Evolutionary conservation across 2,113 vertebrate species (phyloP), one percentile per base, ranked within the genome.

Genomic region (Chascanopsetta lugubris): DNA sequence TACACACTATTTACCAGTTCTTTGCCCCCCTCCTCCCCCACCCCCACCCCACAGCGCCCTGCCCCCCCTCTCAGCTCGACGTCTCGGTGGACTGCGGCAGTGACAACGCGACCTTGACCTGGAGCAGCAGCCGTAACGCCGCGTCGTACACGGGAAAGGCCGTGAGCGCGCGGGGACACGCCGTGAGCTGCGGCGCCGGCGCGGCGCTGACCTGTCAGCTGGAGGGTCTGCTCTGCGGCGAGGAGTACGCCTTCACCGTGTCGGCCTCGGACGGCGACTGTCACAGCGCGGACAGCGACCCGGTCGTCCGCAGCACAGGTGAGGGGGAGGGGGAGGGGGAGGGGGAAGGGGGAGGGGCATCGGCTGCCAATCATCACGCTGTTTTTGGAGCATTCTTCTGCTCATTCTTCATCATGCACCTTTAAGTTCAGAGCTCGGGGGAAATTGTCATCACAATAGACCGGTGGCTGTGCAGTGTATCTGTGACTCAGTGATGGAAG

Each of bases 41-140:
- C n/a, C n/a, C n/a, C n/a, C n/a, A n/a, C 43, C 20, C 20, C 51
- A 20, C 86, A 93, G 92, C 53, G 6, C 93, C 92, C 10, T 94
- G 93, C 22, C 48, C 89, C 29, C 92, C 92, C 5, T 51, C 87
- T 45, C 59, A 87, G 13, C 74, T 92, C 34, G 62, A 20, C 4
- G 78, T 30, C 32, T 49, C 47, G 5, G 5, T 92, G 17, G 70
- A 85, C 49, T 94, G 92, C 34, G 56, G 34, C 32, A 65, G 27
- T 21, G 85, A 89, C 69, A 66, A 77, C 1, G 90, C 87, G 38
- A 40, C 48, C 17, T 64, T 94, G 32, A 72, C 59, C 32, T 94
- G 92, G 93, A 50, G 30, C 36, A 36, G 77, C 24, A 92, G 88
- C 73, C 29, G 61, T 13, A 90, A 90, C 1, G 84, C 90, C 1